Evolutionary conservation across 2,797 vertebrate genomes (phyloP), one percentile per base, ranked within the genome.

Genomic region (Alca torda): DNA sequence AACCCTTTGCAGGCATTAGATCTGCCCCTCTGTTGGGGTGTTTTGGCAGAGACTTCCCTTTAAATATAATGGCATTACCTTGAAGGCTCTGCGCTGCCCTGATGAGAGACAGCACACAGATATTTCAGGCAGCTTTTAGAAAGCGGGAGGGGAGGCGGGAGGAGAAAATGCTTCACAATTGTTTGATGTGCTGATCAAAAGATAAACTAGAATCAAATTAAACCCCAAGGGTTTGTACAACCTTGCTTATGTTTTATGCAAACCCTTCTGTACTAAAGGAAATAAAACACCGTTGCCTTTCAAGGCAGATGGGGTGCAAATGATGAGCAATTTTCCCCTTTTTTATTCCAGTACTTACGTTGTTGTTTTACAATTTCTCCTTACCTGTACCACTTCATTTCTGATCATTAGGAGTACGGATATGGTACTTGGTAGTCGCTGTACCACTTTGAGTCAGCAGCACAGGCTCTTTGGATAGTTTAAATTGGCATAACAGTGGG

Each of bases 161-260:
- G 69, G 51, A 84, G 93, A 90, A 84, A 84, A 90, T 24, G 11
- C 83, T 81, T 72, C 77, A 28, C 85, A 43, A 83, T 89, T 90
- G 89, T 97, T 97, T 97, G 95, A 96, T 96, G 85, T 95, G 72
- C 90, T 94, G 94, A 96, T 97, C 93, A 96, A 93, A 96, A 96
- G 95, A 96, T 95, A 95, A 94, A 94, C 77, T 83, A 78, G 74
- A 95, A 83, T 93, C 89, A 90, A 86, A 96, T 95, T 87, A 97
- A 96, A 89, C 90, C 94, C 89, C 89, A 87, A 92, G 87, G 86
- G 86, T 95, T 86, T 94, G 56, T 92, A 91, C 79, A 95, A 79
- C 76, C 89, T 95, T 94, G 51, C 80, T 95, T 77, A 96, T 96
- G 76, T 95, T 95, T 96, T 94, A 96, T 92, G 89, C 91, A 97